Percentiles rank a stretch among this genome's conserved stretches.
Conservation (phyloP, 2,888 invertebrate genomes). For the Gymnocheta viridis region DNA sequence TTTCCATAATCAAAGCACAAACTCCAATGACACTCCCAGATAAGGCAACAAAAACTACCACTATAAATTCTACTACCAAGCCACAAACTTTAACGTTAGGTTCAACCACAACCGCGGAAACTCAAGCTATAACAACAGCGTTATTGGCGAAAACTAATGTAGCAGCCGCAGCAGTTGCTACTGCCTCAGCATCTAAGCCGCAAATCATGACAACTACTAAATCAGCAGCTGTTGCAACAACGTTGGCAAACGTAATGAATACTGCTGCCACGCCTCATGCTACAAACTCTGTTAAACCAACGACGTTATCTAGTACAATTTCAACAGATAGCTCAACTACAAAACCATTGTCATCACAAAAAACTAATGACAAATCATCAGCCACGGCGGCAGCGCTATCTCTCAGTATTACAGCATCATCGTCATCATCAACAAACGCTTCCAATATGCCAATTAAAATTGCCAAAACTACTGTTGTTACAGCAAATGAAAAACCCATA, state of each 20-base stretch:
- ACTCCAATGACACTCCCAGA: not conserved
- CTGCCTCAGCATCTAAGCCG: not conserved
- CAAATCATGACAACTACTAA: not conserved
- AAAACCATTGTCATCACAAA: not conserved
- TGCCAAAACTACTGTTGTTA: conserved; percentile 62
- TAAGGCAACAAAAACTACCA: conserved; percentile 1
- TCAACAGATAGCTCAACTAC: not conserved
- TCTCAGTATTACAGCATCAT: conserved; percentile 8
- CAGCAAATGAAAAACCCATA: conserved; percentile 66
- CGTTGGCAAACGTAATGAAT: not conserved
- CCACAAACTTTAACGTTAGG: conserved; percentile 14
- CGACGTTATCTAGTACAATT: not conserved
- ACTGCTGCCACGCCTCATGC: not conserved
- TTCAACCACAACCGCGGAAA: not conserved
- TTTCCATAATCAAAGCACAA: conserved; percentile 1
- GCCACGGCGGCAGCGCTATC: not conserved
- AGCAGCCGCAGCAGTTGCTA: not conserved
- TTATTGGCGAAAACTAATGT: too few relatives aligned
- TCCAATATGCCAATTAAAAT: conserved; percentile 59
- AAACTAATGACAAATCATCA: conserved; percentile 2
- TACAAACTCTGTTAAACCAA: conserved; percentile 15
- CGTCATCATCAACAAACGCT: conserved; percentile 40
- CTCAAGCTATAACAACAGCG: too few relatives aligned
- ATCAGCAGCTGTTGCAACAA: conserved; percentile 19
- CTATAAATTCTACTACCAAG: conserved; percentile 13